A percentile compares a stretch with the other conserved stretches of the same genome.
phyloP scores from a whole-genome alignment of 2,797 vertebrate species.

The Poecile montanus region DNA sequence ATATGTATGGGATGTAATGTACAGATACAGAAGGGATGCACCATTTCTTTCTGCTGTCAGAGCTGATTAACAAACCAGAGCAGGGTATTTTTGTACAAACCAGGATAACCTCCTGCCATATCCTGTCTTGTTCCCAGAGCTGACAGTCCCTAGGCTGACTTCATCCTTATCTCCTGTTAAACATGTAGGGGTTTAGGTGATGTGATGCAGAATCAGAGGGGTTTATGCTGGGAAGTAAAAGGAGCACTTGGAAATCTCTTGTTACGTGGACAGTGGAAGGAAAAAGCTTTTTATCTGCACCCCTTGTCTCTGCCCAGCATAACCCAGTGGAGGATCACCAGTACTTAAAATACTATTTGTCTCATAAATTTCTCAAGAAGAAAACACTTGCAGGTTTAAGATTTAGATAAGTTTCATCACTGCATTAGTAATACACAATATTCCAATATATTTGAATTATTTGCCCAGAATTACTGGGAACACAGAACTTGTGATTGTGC shows the following conservation, averaged over 20 bases:
- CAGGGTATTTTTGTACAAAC: constrained; percentile 55
- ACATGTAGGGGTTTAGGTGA: constrained; percentile 46
- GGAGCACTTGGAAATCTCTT: constrained; percentile 31
- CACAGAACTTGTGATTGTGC: neutral
- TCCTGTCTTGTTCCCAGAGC: constrained; percentile 57
- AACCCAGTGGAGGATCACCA: neutral
- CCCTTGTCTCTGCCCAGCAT: neutral
- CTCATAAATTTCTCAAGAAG: neutral
- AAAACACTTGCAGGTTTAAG: neutral
- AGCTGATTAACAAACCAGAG: constrained; percentile 32
- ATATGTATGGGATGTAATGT: neutral
- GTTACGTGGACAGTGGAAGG: neutral
- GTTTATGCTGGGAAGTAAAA: neutral
- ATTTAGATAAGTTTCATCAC: neutral
- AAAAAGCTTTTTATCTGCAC: constrained; percentile 1
- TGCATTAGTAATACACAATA: neutral
- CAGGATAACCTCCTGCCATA: constrained; percentile 61
- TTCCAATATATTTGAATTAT: neutral
- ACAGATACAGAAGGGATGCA: neutral
- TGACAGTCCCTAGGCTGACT: constrained; percentile 27
- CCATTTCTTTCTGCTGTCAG: constrained; percentile 19
- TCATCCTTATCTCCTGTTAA: constrained; percentile 67
- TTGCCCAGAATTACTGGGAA: neutral
- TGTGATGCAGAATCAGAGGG: constrained; percentile 54
- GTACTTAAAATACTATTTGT: neutral